A percentile compares a stretch with the other conserved stretches of the same genome.
Conservation (phyloP, 2,888 invertebrate species). For the Drosophila sordidula region DNA sequence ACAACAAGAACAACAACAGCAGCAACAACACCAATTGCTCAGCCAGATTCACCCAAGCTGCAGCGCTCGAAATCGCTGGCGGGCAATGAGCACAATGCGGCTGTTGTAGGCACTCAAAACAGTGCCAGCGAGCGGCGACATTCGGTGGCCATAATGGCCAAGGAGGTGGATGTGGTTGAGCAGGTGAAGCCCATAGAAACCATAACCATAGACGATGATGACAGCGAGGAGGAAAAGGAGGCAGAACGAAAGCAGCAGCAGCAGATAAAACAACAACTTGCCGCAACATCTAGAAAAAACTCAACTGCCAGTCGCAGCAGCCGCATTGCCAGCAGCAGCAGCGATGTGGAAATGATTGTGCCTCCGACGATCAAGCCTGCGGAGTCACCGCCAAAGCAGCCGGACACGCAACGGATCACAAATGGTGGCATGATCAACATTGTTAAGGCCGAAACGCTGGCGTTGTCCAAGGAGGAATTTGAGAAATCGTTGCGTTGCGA, state of each 20-base stretch:
- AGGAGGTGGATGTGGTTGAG: conserved; percentile 65
- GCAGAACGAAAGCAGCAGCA: neutral
- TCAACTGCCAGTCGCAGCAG: conserved; percentile 44
- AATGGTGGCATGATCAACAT: conserved; percentile 43
- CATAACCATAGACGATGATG: conserved; percentile 69
- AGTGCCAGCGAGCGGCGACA: conserved; percentile 50
- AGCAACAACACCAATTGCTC: neutral
- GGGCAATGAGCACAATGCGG: conserved; percentile 9
- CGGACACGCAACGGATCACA: neutral
- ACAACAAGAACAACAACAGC: neutral
- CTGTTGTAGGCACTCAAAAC: conserved; percentile 1
- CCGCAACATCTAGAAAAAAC: conserved; percentile 34
- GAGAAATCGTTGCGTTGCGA: conserved; percentile 63
- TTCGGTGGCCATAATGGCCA: conserved; percentile 70
- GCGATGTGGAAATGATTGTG: conserved; percentile 62
- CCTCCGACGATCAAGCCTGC: conserved; percentile 6
- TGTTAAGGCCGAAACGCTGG: conserved; percentile 59
- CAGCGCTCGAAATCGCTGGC: conserved; percentile 69
- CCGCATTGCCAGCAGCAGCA: conserved; percentile 40
- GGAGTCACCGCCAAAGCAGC: neutral
- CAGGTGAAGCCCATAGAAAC: conserved; percentile 61
- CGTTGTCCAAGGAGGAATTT: conserved; percentile 68
- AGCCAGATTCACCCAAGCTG: conserved; percentile 34
- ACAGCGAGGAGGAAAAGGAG: conserved; percentile 51
- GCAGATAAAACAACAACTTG: neutral